A percentile compares a stretch with the other conserved stretches of the same genome.
Evolutionary conservation across 2,888 invertebrate species (phyloP).

Genomic region (Falcaria lacertinaria): DNA sequence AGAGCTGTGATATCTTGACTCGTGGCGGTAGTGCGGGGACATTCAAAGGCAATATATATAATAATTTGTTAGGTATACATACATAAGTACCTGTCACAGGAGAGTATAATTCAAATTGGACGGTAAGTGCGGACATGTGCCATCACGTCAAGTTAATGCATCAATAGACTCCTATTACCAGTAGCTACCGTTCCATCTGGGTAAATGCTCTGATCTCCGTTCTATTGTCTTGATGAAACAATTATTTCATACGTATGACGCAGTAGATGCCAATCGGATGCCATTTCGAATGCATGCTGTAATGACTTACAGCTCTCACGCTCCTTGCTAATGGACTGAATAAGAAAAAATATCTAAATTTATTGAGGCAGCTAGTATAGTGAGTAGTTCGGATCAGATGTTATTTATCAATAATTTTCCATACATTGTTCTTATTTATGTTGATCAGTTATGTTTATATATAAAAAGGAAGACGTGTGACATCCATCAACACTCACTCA

Average conservation of each 20-base stretch:
- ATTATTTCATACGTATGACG: background rate
- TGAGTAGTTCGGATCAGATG: too few species aligned
- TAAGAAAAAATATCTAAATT: too few species aligned
- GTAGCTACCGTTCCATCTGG: conserved; percentile 1
- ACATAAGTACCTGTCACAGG: too few species aligned
- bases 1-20: conserved; percentile 3
- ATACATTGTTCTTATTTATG: too few species aligned
- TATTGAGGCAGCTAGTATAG: too few species aligned
- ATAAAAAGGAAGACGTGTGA: too few species aligned
- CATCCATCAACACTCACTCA: too few species aligned
- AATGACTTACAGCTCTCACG: background rate
- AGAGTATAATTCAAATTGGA: conserved; percentile 26
- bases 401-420: too few species aligned
- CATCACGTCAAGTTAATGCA: conserved; percentile 21
- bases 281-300: background rate
- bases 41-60: conserved; percentile 25
- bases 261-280: background rate
- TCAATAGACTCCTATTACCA: conserved; percentile 16
- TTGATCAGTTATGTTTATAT: too few species aligned
- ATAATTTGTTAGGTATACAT: conserved; percentile 19
- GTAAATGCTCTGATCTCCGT: background rate
- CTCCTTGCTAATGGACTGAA: too few species aligned
- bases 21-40: conserved; percentile 14
- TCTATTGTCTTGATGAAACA: background rate
- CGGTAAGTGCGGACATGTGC: conserved; percentile 17